Evolutionary conservation across 2,797 vertebrate species (phyloP), one percentile per base, ranked within the genome.

Genomic region (Phataginus tricuspis): DNA sequence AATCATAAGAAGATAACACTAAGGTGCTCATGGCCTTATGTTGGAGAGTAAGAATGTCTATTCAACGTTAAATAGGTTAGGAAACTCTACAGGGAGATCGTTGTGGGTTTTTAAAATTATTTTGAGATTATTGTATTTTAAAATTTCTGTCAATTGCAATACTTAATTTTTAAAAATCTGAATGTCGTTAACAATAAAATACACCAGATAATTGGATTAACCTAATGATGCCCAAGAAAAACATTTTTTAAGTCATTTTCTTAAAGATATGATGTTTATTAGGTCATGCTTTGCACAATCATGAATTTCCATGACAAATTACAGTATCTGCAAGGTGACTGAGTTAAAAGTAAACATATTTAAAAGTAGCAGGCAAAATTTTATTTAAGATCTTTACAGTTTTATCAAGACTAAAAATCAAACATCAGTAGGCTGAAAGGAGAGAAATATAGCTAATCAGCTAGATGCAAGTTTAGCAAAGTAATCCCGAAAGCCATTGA

Each of bases 361-460:
- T 94, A 23, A 96, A 93, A 94, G 29, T 80, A 94, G 0, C 1
- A 86, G n/a, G 18, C 1, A 95, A 71, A 90, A 57, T 57, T 89
- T 69, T 78, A 79, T 69, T 71, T 82, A 37, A 97, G 95, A 92
- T 0, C 13, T 87, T 95, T 93, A 25, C 84, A 80, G 16, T 49
- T 8, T 8, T 53, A 13, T 91, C 11, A 84, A 82, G 69, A 95
- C 63, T 8, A 87, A 97, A 97, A 86, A 49, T 89, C 1, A 0
- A 87, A 94, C 49, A 49, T 0, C 18, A 85, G 14, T 64, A 92
- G n/a, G 75, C 79, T 89, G 87, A 95, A 97, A 55, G 27, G 29
- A 66, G 82, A 57, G 55, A 91, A 64, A 77, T 55, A 80, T 29
- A 39, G 0, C 49, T 55, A 95, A 96, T 87, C 53, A 93, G 82